Base-by-base conservation (phyloP, 1,140 invertebrate species). In the Hyles vespertilio region DNA sequence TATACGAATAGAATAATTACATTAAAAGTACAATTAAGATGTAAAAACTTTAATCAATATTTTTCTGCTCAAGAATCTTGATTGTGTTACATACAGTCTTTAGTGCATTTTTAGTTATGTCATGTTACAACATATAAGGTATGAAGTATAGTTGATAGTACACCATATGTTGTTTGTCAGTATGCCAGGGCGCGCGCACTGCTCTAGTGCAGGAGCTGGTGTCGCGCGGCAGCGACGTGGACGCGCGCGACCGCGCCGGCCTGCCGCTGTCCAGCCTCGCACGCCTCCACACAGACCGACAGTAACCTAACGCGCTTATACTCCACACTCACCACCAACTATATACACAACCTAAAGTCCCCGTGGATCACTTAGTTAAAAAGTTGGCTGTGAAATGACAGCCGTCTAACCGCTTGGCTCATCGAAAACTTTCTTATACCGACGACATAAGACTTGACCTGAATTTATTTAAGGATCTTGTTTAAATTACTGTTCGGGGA, bases 141-240 rank as follows among this genome's bases (percentile, higher is more conserved):
- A n/a, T n/a, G n/a, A n/a, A 45, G 7, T 8, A 45, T 45, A 7
- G 44, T 8, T 45, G 7, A 45, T 7, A 45, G n/a, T 50, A 11
- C 22, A 8, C 32, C 8, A 32, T 40, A 34, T 11, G 51, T 0
- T 7, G n/a, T 53, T 10, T 45, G 12, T 36, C 52, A 88, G 85
- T 88, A 5, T 75, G 73, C 43, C 85, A 88, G 63, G 77, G 76
- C n/a, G 79, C 81, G 0, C 63, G 48, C 4, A 75, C 74, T 3
- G 71, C 67, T 4, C 51, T 88, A 34, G 66, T 86, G 10, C 67
- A 74, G 7, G 78, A 77, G 56, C 63, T 88, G 61, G 57, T 88
- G 6, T n/a, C 49, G 5, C 73, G 77, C 5, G 83, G 81, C 11
- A 78, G 79, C 32, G 63, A 71, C 22, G 51, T 80, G 9, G 62